phyloP scores from a whole-genome alignment of 92 coral and sea anemone species.

The Heteractis magnifica region DNA sequence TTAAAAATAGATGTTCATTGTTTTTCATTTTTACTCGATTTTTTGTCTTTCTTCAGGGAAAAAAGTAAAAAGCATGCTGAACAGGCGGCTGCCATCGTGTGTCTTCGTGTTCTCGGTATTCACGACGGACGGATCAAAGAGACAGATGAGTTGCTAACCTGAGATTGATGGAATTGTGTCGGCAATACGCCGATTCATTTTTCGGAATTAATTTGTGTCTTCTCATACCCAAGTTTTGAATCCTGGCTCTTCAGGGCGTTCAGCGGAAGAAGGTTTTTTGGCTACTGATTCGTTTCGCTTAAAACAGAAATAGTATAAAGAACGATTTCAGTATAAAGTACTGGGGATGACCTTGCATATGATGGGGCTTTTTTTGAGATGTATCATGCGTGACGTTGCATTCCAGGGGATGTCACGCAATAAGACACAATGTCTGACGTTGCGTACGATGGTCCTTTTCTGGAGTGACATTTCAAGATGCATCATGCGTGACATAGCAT shows the following conservation, averaged over 20 bases:
- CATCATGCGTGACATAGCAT: no score
- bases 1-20: no score
- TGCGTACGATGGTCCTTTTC: no score
- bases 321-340: no score
- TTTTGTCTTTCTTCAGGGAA: constrained; percentile 48
- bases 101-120: constrained; percentile 77
- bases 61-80: constrained; percentile 89
- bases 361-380: no score
- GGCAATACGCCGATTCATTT: background rate
- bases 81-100: constrained; percentile 94
- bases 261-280: background rate
- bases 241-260: background rate
- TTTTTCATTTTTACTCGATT: background rate
- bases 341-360: no score
- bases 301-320: background rate
- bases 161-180: background rate
- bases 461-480: no score
- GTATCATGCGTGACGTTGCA: no score
- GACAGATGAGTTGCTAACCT: background rate
- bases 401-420: no score
- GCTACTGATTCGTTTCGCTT: background rate
- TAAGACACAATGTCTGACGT: no score
- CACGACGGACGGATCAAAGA: constrained; percentile 60
- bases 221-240: background rate
- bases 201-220: background rate